A percentile compares a stretch with the other conserved stretches of the same genome.
These are phyloP conservation scores for Orthonychiurus folsomi DNA, from an alignment of 2,888 invertebrate genomes.

Conservation along the genomic window DNA sequence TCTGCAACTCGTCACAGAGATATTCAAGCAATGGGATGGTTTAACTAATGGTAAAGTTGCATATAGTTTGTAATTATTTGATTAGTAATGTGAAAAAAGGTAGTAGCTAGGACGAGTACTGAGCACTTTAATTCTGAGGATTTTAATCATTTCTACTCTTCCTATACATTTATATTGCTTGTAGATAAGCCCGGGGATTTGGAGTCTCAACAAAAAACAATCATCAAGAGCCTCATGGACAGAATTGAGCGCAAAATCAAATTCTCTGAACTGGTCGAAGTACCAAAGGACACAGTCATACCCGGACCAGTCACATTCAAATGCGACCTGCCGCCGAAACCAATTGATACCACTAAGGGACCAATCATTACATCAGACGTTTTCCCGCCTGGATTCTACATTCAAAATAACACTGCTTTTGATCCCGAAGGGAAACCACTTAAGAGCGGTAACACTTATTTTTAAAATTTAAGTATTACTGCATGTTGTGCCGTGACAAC, in stretches of 20 bases:
- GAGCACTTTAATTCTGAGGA: too few relatives aligned
- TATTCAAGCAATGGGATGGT: too few relatives aligned
- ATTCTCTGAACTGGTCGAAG: background rate
- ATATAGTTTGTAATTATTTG: too few relatives aligned
- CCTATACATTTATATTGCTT: too few relatives aligned
- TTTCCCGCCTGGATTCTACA: constrained; percentile 4
- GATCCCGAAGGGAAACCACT: background rate
- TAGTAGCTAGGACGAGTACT: too few relatives aligned
- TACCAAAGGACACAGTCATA: background rate
- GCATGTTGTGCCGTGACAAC: too few relatives aligned
- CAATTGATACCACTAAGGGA: background rate
- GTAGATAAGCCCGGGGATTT: too few relatives aligned
- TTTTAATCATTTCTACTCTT: too few relatives aligned
- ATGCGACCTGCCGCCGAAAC: constrained; percentile 18
- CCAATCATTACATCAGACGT: background rate
- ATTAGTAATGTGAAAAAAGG: too few relatives aligned
- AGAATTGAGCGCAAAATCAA: background rate
- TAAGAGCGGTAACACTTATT: background rate
- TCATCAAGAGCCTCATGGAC: background rate
- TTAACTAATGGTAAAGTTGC: too few relatives aligned
- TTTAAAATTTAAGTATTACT: too few relatives aligned
- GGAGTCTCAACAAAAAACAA: too few relatives aligned
- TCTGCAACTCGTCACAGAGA: constrained; percentile 4
- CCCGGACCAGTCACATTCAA: constrained; percentile 19
- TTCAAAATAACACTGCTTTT: constrained; percentile 6